phyloP scores from a whole-genome alignment of 2,888 invertebrate species.

The Parnassius apollo region DNA sequence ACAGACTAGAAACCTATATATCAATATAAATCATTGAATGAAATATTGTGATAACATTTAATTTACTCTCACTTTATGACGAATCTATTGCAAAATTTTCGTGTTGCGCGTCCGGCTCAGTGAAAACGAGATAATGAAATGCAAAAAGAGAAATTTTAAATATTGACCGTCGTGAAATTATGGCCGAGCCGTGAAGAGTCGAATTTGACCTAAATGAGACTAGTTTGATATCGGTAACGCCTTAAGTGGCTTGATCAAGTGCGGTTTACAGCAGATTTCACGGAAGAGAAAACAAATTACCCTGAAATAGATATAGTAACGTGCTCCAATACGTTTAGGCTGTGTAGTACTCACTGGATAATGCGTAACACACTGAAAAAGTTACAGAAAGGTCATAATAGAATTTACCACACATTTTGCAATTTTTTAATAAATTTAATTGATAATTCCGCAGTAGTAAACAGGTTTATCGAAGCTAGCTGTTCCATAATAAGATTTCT shows the following conservation, averaged over 20 bases:
- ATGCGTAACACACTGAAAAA: neutral
- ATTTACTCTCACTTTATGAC: conserved; percentile 73
- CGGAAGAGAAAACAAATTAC: conserved; percentile 33
- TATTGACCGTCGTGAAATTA: conserved; percentile 74
- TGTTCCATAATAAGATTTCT: conserved; percentile 63
- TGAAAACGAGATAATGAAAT: conserved; percentile 78
- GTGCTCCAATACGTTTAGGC: no score
- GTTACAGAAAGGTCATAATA: no score
- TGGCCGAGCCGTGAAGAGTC: conserved; percentile 71
- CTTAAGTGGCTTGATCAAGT: conserved; percentile 41
- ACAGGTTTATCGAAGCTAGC: conserved; percentile 11
- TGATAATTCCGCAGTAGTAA: no score
- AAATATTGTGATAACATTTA: conserved; percentile 54
- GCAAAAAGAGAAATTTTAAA: conserved; percentile 80
- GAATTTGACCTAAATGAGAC: conserved; percentile 72
- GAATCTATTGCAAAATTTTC: conserved; percentile 67
- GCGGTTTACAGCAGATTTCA: conserved; percentile 46
- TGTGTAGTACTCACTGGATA: no score
- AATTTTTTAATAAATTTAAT: no score
- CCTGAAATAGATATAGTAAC: neutral
- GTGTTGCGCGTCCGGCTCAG: conserved; percentile 61
- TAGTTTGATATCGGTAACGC: conserved; percentile 60
- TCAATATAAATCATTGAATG: conserved; percentile 60
- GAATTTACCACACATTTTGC: no score
- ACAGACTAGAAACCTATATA: conserved; percentile 39